Evolutionary conservation across 2,888 invertebrate genomes (phyloP).

Genomic region (Sericinus montela): DNA sequence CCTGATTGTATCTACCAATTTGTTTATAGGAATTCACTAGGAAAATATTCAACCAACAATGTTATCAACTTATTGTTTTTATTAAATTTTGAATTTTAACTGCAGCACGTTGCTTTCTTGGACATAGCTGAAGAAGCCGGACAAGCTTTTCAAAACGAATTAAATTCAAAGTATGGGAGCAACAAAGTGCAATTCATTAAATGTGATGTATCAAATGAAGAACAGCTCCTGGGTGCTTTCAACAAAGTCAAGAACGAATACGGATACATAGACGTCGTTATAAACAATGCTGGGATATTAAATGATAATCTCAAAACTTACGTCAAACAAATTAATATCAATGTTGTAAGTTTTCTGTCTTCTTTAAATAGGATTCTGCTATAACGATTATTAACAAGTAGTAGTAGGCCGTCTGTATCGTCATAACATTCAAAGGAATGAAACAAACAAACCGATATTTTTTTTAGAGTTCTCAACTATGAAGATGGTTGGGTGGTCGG

Average conservation of each 20-base stretch:
- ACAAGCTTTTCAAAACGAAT: conserved; percentile 31
- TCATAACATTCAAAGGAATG: no score
- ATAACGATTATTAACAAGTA: no score
- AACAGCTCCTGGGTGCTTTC: conserved; percentile 33
- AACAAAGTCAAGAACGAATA: conserved; percentile 33
- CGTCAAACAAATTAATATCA: conserved; percentile 38
- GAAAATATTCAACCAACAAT: no score
- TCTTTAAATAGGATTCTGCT: no score
- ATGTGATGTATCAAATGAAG: conserved; percentile 47
- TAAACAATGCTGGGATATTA: conserved; percentile 46
- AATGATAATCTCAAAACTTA: conserved; percentile 35
- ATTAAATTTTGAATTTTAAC: conserved; percentile 7
- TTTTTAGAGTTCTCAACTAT: no score
- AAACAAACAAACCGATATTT: no score
- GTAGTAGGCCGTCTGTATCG: no score
- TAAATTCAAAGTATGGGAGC: conserved; percentile 37
- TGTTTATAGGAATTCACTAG: no score
- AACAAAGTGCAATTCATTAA: conserved; percentile 40
- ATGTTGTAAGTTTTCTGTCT: conserved; percentile 38
- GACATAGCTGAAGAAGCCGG: conserved; percentile 42
- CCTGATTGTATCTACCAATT: no score
- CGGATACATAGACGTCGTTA: conserved; percentile 38
- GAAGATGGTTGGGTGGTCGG: no score
- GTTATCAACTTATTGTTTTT: not conserved
- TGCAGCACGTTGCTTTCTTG: conserved; percentile 42